Evolutionary conservation across 2,888 invertebrate genomes (phyloP).

Genomic region (Dolichopus griseipennis): DNA sequence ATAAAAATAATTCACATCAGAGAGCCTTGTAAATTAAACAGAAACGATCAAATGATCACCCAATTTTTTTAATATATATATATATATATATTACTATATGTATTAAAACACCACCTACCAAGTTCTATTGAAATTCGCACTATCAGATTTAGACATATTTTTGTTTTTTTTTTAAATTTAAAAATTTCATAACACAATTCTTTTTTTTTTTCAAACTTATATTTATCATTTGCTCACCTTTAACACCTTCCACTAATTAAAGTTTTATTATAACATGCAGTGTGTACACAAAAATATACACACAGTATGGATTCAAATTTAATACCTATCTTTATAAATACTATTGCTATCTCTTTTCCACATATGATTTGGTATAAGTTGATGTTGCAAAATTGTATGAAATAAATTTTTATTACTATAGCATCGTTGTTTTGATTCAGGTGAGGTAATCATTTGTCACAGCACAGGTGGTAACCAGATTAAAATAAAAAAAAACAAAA

Average conservation of each 20-base stretch:
- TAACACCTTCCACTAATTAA: slow-evolving; percentile 6
- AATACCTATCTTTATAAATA: too few species aligned
- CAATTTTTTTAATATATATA: too few species aligned
- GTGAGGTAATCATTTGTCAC: slow-evolving; percentile 3
- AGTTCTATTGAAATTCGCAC: neutral
- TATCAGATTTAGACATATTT: too few species aligned
- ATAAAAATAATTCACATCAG: too few species aligned
- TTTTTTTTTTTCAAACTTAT: neutral
- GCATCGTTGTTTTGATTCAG: neutral
- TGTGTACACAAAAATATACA: neutral
- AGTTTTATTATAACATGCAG: neutral
- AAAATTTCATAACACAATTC: neutral
- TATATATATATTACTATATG: too few species aligned
- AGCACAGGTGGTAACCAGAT: slow-evolving; percentile 6
- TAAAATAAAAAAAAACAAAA: neutral
- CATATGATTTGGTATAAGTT: too few species aligned
- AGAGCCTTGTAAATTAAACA: too few species aligned
- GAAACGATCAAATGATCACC: too few species aligned
- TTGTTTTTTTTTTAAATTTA: neutral
- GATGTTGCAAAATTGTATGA: neutral
- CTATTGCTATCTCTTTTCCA: neutral
- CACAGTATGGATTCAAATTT: neutral
- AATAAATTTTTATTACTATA: neutral
- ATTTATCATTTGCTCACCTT: slow-evolving; percentile 6
- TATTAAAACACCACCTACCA: neutral